Percentiles rank a stretch among this genome's conserved stretches.
Conservation (phyloP, 2,888 invertebrate species). For the Nebria salina region DNA sequence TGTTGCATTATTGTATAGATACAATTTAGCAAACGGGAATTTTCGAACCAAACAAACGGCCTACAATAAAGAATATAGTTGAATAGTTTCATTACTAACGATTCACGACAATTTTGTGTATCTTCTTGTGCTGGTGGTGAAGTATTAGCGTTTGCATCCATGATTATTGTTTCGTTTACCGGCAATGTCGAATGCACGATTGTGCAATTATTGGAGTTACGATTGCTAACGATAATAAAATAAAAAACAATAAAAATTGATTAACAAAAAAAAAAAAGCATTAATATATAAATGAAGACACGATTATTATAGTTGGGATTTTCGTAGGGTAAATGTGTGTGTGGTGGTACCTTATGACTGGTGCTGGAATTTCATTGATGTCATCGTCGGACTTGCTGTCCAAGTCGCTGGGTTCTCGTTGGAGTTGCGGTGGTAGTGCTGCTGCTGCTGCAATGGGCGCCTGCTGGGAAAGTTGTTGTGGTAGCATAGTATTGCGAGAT, state of each 20-base stretch:
- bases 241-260: neutral
- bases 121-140: neutral
- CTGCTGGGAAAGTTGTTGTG: constrained; percentile 49
- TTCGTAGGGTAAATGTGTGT: neutral
- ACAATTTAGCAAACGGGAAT: neutral
- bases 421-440: constrained; percentile 61
- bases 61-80: neutral
- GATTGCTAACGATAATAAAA: constrained; percentile 2
- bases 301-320: neutral
- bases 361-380: constrained; percentile 24
- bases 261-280: neutral
- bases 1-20: neutral
- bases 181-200: neutral
- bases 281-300: neutral
- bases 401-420: constrained; percentile 56
- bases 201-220: neutral
- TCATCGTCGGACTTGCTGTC: constrained; percentile 60
- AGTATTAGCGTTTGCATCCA: constrained; percentile 5
- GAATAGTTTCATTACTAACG: neutral
- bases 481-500: constrained; percentile 61
- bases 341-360: constrained; percentile 26
- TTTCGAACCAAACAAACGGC: neutral
- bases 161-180: constrained; percentile 3
- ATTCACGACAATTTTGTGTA: neutral
- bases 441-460: constrained; percentile 62